Evolutionary conservation across 2,113 vertebrate genomes (phyloP), one percentile per base, ranked within the genome.

Genomic region (Cyanocitta stelleri): DNA sequence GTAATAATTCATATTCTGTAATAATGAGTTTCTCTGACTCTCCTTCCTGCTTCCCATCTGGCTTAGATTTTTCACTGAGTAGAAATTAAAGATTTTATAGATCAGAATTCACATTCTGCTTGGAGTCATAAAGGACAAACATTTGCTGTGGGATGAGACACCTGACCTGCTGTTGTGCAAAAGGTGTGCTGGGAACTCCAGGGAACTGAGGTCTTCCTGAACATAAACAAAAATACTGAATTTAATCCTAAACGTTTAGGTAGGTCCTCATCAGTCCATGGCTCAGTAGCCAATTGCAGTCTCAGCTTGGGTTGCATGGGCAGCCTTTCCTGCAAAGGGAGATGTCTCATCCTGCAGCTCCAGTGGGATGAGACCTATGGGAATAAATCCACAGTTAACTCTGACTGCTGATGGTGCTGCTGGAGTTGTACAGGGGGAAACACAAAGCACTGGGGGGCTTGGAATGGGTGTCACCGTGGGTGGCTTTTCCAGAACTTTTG

Each of bases 1-100:
- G 59, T 84, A 78, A 87, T 94, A 96, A 95, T 84, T 96, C 76
- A 86, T 87, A 59, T 68, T 86, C 85, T 78, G 7, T 84, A 94
- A 43, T 91, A 84, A 95, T 81, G 82, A 90, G 67, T 61, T 86
- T 85, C 76, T 74, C 51, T 59, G 19, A 29, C 63, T 35, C 48
- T 73, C 39, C 55, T 69, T 66, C 29, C 46, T 66, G 58, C 61
- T 89, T 76, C 75, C 75, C 61, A 49, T 61, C 68, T 92, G 87
- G 44, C n/a, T 77, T 23, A 16, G 20, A 2, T 51, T 86, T 91
- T 54, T 55, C 32, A n/a, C 46, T 14, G n/a, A 62, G 58, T 49
- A 35, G 80, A 76, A 91, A 48, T 24, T 9, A 29, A 43, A 49
- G 35, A 2, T 20, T 58, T 89, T 52, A 9, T 16, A 7, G 61